phyloP scores from a whole-genome alignment of 2,888 invertebrate species.

The Phlogophora meticulosa region DNA sequence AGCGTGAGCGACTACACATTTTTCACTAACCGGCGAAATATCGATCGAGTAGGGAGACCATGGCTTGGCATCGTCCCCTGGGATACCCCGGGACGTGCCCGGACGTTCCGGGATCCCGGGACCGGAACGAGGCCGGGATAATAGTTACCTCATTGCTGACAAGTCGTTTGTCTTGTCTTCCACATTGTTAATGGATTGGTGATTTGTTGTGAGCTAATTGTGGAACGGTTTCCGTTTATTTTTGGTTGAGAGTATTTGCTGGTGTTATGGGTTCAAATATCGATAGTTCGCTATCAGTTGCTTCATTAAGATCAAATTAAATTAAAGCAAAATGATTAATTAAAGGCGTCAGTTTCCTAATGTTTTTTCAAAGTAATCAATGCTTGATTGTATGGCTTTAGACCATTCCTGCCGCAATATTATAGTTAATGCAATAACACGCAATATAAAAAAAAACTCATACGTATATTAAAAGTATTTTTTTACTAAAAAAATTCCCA shows the following conservation, averaged over 20 bases:
- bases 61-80: conserved; percentile 68
- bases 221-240: conserved; percentile 62
- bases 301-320: neutral
- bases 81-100: conserved; percentile 65
- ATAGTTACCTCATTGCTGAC: conserved; percentile 83
- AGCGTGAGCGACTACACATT: conserved; percentile 36
- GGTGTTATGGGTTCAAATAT: conserved; percentile 17
- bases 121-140: conserved; percentile 71
- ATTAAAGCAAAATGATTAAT: neutral
- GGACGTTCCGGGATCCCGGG: conserved; percentile 52
- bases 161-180: conserved; percentile 81
- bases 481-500: conserved; percentile 6
- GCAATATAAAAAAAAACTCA: neutral
- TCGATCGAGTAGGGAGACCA: conserved; percentile 72
- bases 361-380: neutral
- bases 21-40: conserved; percentile 53
- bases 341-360: no score
- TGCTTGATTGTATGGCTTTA: neutral
- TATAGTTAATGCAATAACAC: neutral
- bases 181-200: conserved; percentile 82
- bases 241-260: conserved; percentile 20
- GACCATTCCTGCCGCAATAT: neutral
- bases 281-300: neutral
- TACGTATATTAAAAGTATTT: neutral
- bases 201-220: conserved; percentile 82